phyloP scores from a whole-genome alignment of 2,113 vertebrate species.

The Mormyrus lacerda region DNA sequence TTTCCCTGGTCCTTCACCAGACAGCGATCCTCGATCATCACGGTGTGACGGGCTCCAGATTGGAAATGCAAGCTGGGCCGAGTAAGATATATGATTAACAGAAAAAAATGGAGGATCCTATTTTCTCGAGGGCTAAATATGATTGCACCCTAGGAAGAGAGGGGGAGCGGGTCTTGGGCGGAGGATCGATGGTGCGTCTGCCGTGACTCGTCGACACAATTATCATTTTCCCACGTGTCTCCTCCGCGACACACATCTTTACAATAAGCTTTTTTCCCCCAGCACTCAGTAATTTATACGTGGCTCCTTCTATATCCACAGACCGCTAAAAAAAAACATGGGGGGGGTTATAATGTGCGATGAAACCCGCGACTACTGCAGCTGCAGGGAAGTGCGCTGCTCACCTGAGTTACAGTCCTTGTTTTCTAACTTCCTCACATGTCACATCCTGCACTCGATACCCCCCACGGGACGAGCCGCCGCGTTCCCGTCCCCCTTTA shows the following conservation, averaged over 20 bases:
- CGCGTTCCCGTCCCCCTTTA: background rate
- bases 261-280: background rate
- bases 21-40: background rate
- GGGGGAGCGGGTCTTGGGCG: background rate
- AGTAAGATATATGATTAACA: conserved; percentile 6
- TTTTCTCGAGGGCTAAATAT: conserved; percentile 1
- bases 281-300: background rate
- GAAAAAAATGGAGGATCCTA: background rate
- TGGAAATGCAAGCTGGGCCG: conserved; percentile 1
- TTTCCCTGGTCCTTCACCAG: background rate
- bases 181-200: background rate
- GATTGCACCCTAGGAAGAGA: background rate
- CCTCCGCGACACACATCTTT: background rate
- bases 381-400: background rate
- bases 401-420: background rate
- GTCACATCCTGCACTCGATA: background rate
- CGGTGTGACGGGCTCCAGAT: background rate
- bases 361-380: background rate
- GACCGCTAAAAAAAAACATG: background rate
- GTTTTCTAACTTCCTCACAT: background rate
- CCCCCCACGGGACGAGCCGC: background rate
- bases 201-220: background rate
- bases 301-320: background rate
- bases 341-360: background rate
- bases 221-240: background rate